These are phyloP conservation scores for Toxonevra muliebris DNA, from an alignment of 2,888 invertebrate genomes.

Conservation along the genomic window DNA sequence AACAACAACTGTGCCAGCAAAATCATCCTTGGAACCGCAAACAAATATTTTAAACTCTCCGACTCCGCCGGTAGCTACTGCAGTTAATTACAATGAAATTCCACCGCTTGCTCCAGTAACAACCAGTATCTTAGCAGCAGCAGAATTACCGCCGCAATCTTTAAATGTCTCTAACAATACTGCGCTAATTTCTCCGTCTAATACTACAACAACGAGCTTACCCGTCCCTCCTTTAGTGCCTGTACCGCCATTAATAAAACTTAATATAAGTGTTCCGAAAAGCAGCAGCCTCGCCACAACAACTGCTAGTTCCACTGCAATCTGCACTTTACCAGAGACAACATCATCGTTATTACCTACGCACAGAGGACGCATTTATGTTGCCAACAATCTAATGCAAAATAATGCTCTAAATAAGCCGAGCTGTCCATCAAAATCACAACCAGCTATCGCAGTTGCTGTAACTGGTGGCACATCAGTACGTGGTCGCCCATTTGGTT, in stretches of 20 bases:
- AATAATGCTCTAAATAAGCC: slow-evolving; percentile 10
- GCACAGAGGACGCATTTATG: slow-evolving; percentile 61
- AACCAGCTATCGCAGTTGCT: slow-evolving; percentile 35
- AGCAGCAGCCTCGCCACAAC: neutral
- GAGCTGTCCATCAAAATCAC: neutral
- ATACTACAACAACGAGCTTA: slow-evolving; percentile 14
- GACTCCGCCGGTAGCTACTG: no score
- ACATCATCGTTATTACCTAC: slow-evolving; percentile 24
- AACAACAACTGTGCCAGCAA: slow-evolving; percentile 6
- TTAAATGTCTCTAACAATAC: no score
- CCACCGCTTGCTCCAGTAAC: no score
- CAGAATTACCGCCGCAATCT: no score
- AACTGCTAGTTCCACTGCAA: neutral
- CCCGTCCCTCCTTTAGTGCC: slow-evolving; percentile 51
- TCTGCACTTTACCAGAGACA: slow-evolving; percentile 9
- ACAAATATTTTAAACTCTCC: no score
- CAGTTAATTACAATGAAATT: no score
- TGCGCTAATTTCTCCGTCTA: no score
- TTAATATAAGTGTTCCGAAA: slow-evolving; percentile 11
- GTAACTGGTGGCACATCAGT: slow-evolving; percentile 54
- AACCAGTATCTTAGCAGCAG: no score
- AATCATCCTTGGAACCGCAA: slow-evolving; percentile 1
- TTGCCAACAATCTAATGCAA: slow-evolving; percentile 61
- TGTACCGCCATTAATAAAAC: slow-evolving; percentile 37
- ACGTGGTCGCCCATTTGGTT: slow-evolving; percentile 61